Base-by-base conservation (phyloP, 2,797 vertebrate genomes). In the Astyanax mexicanus region DNA sequence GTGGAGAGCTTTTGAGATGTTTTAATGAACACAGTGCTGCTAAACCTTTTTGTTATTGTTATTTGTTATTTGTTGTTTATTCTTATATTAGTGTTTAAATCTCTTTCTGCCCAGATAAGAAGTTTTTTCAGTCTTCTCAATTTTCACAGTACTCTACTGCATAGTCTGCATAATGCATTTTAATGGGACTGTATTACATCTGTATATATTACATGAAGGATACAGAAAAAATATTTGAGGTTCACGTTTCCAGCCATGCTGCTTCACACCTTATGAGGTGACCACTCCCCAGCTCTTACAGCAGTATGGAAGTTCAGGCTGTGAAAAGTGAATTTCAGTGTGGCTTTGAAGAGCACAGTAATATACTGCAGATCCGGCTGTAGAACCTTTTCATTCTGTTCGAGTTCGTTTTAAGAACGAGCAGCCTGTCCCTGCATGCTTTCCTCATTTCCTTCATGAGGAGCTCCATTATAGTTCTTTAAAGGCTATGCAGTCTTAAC, bases 341-440 rank as follows among this genome's bases (percentile, higher is more conserved):
- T 49, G 60, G 55, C 69, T 69, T 32, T 55, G 68, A 8, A 51
- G 62, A n/a, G 40, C 10, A 68, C 25, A 37, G 54, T 75, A 72
- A 75, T 77, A 57, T 65, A 70, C 69, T 69, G 52, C 68, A 73
- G 84, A 83, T 70, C 57, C 19, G 23, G 74, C 72, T 79, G 72
- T 25, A 77, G 80, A 76, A 71, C 17, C 23, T 78, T 74, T 81
- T 32, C 57, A 29, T 13, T 40, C 52, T 55, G n/a, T n/a, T n/a
- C n/a, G n/a, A n/a, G n/a, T n/a, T n/a, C n/a, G n/a, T 70, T 84
- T 83, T 6, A 40, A 81, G 78, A 80, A 79, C 69, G 58, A 84
- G 35, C 71, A 84, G 61, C 80, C 76, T 5, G 79, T 69, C 15
- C 73, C 77, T 77, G 49, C 37, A 19, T 80, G 65, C 54, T 72